phyloP scores from a whole-genome alignment of 2,888 invertebrate genomes.

The Diadegma fenestrale region DNA sequence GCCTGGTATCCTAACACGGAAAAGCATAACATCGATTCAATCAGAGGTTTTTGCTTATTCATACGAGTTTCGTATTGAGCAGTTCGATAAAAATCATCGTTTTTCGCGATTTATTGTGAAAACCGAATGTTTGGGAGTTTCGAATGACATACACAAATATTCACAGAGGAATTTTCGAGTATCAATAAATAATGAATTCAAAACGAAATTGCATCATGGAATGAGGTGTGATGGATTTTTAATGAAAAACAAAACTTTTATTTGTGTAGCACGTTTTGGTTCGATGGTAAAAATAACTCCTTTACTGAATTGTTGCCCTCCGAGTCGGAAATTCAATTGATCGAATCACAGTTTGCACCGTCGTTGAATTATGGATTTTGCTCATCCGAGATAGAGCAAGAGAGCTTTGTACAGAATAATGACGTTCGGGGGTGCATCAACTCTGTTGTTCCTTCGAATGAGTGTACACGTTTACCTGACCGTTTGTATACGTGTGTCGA shows the following conservation, averaged over 20 bases:
- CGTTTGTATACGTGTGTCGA: conserved; percentile 45
- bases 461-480: conserved; percentile 27
- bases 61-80: background rate
- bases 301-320: background rate
- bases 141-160: background rate
- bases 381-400: background rate
- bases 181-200: background rate
- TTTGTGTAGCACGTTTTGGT: background rate
- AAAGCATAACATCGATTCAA: background rate
- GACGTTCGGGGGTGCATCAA: conserved; percentile 27
- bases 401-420: background rate
- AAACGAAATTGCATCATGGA: background rate
- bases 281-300: background rate
- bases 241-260: background rate
- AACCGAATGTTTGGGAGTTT: background rate
- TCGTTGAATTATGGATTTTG: conserved; percentile 28
- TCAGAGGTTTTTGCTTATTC: background rate
- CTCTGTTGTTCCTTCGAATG: conserved; percentile 44
- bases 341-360: background rate
- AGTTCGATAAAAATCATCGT: background rate
- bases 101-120: background rate
- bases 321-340: background rate
- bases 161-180: background rate
- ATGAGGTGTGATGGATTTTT: background rate
- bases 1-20: background rate